Evolutionary conservation across 2,113 vertebrate species (phyloP).

Genomic region (Alexandromys fortis): DNA sequence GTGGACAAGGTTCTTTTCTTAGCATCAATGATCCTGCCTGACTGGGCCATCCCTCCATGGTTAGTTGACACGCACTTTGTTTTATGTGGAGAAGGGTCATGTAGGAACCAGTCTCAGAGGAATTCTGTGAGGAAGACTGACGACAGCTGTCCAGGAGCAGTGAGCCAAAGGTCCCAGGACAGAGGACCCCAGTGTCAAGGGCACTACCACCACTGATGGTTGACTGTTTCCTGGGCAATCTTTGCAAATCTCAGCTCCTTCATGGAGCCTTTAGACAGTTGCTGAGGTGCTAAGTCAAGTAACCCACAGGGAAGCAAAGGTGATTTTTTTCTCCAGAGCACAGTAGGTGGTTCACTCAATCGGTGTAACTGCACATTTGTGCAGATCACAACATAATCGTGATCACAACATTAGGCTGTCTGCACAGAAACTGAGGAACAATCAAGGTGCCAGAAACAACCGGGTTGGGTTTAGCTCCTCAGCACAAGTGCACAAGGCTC

Average conservation of each 20-base stretch:
- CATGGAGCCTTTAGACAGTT: not conserved
- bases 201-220: accelerated
- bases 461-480: not conserved
- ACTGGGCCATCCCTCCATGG: accelerated
- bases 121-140: not conserved
- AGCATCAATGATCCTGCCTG: not conserved
- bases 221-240: not conserved
- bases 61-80: not conserved
- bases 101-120: not conserved
- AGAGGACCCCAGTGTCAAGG: too few relatives aligned
- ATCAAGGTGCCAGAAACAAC: not conserved
- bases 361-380: not conserved
- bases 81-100: not conserved
- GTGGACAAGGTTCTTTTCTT: not conserved
- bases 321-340: not conserved
- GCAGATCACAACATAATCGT: too few relatives aligned
- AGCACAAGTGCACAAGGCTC: not conserved
- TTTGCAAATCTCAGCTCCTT: not conserved
- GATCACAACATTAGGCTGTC: not conserved
- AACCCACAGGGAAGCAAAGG: not conserved
- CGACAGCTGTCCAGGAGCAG: not conserved
- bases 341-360: not conserved
- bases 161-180: accelerated
- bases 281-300: not conserved
- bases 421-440: accelerated